Evolutionary conservation across 2,113 vertebrate species (phyloP), one percentile per base, ranked within the genome.

Genomic region (Equus przewalskii): DNA sequence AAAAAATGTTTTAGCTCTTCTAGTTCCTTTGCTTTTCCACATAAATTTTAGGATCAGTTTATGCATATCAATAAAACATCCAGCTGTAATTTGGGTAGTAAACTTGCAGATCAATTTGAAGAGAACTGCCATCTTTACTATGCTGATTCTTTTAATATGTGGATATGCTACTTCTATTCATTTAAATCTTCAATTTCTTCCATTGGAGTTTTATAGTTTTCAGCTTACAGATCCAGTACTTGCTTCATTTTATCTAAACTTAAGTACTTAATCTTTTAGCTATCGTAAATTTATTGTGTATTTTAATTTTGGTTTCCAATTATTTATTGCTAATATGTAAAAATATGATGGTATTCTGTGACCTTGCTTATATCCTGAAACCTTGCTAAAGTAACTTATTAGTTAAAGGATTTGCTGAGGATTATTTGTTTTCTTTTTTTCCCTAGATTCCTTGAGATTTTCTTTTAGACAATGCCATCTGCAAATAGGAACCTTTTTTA

Each of bases 1-100:
- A 21, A 70, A 93, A 93, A 49, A 69, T 78, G 33, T 79, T 94
- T 96, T 90, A 80, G 19, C 28, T 72, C 7, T 64, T 79, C n/a
- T 96, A 28, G 24, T 36, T 89, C 33, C 33, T 54, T 80, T 46
- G 21, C 10, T 72, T 92, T 86, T 36, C n/a, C 36, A 62, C 70
- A 30, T 56, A n/a, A 73, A 58, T 49, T 65, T 90, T 78, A 41
- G 15, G 64, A 64, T 9, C 7, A 64, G 7, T 6, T 62, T 72
- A 4, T 72, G 12, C 80, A 62, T 78, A 70, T 79, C 1, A n/a
- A 64, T 6, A 93, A 84, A 49, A n/a, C 19, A 90, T 65, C 2
- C 60, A 78, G 14, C 26, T 56, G 46, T 73, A 33, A 90, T 85
- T 78, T 64, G 58, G 11, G 80, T 24, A 93, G 30, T 85, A 85